These are phyloP conservation scores for Rattus norvegicus DNA, from an alignment of 2,113 vertebrate species.

Conservation along the genomic window GRCr8 NC_086023.1:83858501-83859000, in stretches of 20 bases:
- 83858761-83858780: background rate
- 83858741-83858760: background rate
- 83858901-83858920: background rate
- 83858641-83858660: background rate
- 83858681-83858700: background rate
- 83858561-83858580: conserved; percentile 74
- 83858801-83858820: background rate
- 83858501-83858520: conserved; percentile 57
- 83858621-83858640: background rate
- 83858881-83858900: background rate
- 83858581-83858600: conserved; percentile 77
- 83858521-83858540: conserved; percentile 75
- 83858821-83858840: background rate
- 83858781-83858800: background rate
- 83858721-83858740: background rate
- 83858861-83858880: too few species aligned
- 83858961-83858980: background rate
- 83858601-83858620: background rate
- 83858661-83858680: background rate
- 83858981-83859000: background rate
- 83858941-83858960: background rate
- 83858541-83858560: conserved; percentile 54
- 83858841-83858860: background rate
- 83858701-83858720: background rate
- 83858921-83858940: background rate